Base-by-base conservation (phyloP, 2,797 vertebrate genomes). In the Platyrinchus mystaceus region DNA sequence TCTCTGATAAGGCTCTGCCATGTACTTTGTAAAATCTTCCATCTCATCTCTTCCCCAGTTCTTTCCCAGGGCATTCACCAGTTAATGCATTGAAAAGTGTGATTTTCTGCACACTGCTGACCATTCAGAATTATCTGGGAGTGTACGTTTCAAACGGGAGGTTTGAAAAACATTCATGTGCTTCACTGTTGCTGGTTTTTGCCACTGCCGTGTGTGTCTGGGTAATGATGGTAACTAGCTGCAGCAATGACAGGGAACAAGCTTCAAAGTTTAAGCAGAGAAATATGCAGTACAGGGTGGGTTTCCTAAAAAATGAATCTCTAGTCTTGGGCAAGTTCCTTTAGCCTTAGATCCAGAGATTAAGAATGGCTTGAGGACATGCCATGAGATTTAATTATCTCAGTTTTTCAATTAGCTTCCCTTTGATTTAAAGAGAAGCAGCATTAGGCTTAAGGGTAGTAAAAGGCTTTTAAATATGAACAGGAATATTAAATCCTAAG, bases 121-220 rank as follows among this genome's bases (percentile, higher is more conserved):
- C 17, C 30, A 7, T 18, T 8, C 50, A 27, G 56, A 18, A 16
- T 7, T 6, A 60, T 6, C 26, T 50, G 41, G 14, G 15, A 75
- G 52, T 11, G 4, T 4, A 70, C 3, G n/a, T 5, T 52, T 52
- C 50, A 52, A 52, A 14, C 7, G 6, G 23, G 50, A 30, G 50
- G 10, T 39, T 39, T 9, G 4, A 22, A 62, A 50, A 70, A 6
- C 2, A 1, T 17, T 32, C 24, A 1, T 0, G 0, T 3, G 0
- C 7, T 49, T 44, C 6, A 1, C 2, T 34, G 12, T 18, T 49
- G 39, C 24, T 39, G 30, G 1, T 23, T 89, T 75, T 82, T 26
- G 24, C 34, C 10, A 4, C 13, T 55, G 55, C 14, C 20, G 1
- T 24, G 9, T 39, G 9, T 55, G 39, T 1, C 1, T n/a, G 47